Evolutionary conservation across 2,888 invertebrate species (phyloP), one percentile per base, ranked within the genome.

Genomic region (Cerastis rubricosa): DNA sequence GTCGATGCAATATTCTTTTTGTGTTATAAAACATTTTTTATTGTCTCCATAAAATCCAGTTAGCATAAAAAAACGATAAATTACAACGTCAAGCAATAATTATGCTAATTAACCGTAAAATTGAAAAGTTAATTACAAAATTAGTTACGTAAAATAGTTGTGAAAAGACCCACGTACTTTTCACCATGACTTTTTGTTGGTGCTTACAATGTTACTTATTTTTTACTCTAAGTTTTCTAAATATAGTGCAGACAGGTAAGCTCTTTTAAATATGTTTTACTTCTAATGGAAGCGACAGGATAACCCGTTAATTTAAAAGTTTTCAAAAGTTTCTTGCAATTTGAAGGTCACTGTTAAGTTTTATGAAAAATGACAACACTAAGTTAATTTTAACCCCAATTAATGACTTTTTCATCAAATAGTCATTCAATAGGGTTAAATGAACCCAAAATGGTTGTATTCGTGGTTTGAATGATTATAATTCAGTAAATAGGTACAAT

Each of bases 1-100:
- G 95, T 95, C 95, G 95, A 96, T 95, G 95, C 95, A 96, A 0
- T 9, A 14, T 9, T n/a, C 0, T 59, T 84, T 85, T 83, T 83
- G 63, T 5, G 0, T 64, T 17, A 19, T 0, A 2, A 3, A 51
- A 49, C 4, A 14, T n/a, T 74, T 79, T 85, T 81, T 76, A 85
- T 68, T 5, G 17, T 17, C 3, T 12, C n/a, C n/a, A n/a, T n/a
- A n/a, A n/a, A n/a, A n/a, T n/a, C n/a, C 43, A 66, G 68, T 85
- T 68, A 71, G 9, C 19, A 54, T 47, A 11, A 4, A 25, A 29
- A 43, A 14, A 25, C n/a, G 63, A 61, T 57, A 73, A 68, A 54
- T 43, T 4, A n/a, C 40, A 35, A 51, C n/a, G 66, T 64, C 25
- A 43, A 64, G 49, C 25, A n/a, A 57, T 82, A 54, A 81, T 67